phyloP scores from a whole-genome alignment of 2,113 vertebrate genomes.

The Rhynchomys soricoides region DNA sequence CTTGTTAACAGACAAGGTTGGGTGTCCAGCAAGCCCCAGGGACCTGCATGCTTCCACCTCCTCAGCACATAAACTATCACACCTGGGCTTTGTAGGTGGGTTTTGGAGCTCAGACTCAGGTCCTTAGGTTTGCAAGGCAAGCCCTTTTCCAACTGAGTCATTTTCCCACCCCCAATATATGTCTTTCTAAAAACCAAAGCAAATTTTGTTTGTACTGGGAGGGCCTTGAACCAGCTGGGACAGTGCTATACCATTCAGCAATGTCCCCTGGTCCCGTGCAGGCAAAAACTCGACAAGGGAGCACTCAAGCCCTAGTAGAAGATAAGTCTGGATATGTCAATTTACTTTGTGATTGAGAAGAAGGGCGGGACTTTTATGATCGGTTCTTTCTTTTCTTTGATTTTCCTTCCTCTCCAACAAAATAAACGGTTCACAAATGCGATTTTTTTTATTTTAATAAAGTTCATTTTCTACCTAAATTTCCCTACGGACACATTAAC shows the following conservation, averaged over 20 bases:
- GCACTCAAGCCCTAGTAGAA: background rate
- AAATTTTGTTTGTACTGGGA: background rate
- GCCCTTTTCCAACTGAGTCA: background rate
- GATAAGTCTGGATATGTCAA: background rate
- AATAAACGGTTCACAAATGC: slow-evolving; percentile 44
- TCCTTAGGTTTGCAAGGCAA: background rate
- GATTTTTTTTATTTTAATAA: slow-evolving; percentile 50
- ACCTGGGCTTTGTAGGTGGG: background rate
- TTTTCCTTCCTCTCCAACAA: slow-evolving; percentile 33
- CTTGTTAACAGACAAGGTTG: background rate
- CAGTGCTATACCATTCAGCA: background rate
- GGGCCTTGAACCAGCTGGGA: too few species aligned
- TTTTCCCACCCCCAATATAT: too few species aligned
- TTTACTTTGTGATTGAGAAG: background rate
- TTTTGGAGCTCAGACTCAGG: background rate
- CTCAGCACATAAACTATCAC: background rate
- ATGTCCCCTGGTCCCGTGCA: background rate
- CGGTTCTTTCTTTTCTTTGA: background rate
- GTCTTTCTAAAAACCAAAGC: background rate
- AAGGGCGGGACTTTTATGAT: slow-evolving; percentile 20
- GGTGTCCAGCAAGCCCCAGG: background rate
- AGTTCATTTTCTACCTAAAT: slow-evolving; percentile 50
- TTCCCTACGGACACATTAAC: slow-evolving; percentile 45
- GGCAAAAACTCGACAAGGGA: slow-evolving; percentile 1
- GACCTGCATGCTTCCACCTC: background rate